These are phyloP conservation scores for Amazona ochrocephala DNA, from an alignment of 2,797 vertebrate species.

Conservation along the genomic window DNA sequence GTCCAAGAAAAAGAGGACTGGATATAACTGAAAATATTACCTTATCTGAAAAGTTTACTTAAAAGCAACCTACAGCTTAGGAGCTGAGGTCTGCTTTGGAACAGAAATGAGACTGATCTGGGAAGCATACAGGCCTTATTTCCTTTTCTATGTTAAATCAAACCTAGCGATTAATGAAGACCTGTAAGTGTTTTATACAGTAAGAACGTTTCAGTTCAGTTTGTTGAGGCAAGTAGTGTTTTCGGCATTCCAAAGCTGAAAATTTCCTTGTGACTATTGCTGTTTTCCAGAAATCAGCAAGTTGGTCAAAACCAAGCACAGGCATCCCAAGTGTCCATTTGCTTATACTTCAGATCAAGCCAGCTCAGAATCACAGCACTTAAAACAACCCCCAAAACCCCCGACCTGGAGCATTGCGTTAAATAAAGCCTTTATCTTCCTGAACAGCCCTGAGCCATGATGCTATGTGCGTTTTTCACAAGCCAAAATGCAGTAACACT, in stretches of 20 bases:
- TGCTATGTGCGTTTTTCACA: not conserved
- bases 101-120: not conserved
- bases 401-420: not conserved
- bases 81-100: not conserved
- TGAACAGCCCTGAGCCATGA: not conserved
- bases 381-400: not conserved
- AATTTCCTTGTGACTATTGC: not conserved
- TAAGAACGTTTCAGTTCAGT: not conserved
- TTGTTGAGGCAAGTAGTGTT: not conserved
- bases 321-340: not conserved
- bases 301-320: not conserved
- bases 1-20: not conserved
- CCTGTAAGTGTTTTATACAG: not conserved
- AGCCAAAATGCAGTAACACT: not conserved
- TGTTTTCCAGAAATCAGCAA: not conserved
- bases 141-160: not conserved
- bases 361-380: not conserved
- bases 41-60: not conserved
- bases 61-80: not conserved
- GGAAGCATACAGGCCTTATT: not conserved
- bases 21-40: not conserved
- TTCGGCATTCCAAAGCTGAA: not conserved
- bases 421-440: not conserved
- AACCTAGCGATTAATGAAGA: not conserved
- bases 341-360: not conserved